These are phyloP conservation scores for Drosophila ficusphila DNA, from an alignment of 1,140 invertebrate species.

Conservation along the genomic window DNA sequence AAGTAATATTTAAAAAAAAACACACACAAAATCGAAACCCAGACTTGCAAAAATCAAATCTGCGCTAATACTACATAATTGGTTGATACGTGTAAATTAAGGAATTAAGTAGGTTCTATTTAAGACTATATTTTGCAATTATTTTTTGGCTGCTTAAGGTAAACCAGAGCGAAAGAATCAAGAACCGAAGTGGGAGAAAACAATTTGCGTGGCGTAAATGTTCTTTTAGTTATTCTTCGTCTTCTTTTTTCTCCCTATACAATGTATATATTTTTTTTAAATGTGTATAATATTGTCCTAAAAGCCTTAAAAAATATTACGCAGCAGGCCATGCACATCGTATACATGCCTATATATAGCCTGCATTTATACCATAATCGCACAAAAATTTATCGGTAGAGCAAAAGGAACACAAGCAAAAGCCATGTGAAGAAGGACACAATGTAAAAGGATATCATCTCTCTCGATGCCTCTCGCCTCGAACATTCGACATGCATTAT, in stretches of 20 bases:
- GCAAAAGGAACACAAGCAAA: constrained; percentile 79
- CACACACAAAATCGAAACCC: constrained; percentile 45
- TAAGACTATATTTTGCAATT: constrained; percentile 38
- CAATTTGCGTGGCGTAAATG: constrained; percentile 2
- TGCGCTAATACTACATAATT: constrained; percentile 67
- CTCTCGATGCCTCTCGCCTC: constrained; percentile 23
- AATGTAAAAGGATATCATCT: constrained; percentile 39
- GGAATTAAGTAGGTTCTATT: constrained; percentile 49
- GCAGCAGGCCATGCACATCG: constrained; percentile 24
- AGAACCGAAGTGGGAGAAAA: constrained; percentile 23
- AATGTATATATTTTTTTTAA: constrained; percentile 41
- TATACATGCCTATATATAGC: constrained; percentile 18
- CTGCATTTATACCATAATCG: constrained; percentile 15
- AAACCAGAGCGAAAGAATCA: constrained; percentile 35
- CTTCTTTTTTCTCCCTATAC: constrained; percentile 26
- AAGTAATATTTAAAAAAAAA: constrained; percentile 43
- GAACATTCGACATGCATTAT: constrained; percentile 49
- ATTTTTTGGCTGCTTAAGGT: constrained; percentile 50
- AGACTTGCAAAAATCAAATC: constrained; percentile 78
- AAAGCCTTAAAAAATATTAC: constrained; percentile 75
- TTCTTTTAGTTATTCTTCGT: constrained; percentile 37
- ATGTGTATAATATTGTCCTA: constrained; percentile 79
- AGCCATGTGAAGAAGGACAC: constrained; percentile 60
- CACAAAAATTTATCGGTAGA: constrained; percentile 61
- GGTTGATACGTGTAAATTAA: constrained; percentile 47